Conservation (phyloP, 92 coral and sea anemone species). For the Palythoa heliodiscus region DNA sequence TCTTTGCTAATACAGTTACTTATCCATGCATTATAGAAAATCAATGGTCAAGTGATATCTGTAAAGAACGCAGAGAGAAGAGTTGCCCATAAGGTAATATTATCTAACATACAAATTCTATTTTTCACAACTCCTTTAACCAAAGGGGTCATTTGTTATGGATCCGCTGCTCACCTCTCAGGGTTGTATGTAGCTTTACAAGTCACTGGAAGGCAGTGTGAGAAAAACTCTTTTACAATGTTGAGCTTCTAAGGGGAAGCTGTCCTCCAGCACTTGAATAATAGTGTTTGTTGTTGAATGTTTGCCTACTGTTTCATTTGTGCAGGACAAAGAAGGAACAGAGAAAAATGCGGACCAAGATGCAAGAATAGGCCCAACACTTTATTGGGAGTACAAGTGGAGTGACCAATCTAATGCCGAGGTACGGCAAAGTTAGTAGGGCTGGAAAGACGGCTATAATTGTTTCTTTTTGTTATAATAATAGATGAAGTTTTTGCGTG, state of each 20-base stretch:
- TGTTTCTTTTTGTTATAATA: too few relatives aligned
- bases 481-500: too few relatives aligned
- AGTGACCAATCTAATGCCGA: conserved; percentile 64
- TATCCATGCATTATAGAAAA: conserved; percentile 54
- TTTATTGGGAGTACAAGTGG: conserved; percentile 99
- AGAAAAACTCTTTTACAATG: too few relatives aligned
- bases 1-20: background rate
- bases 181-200: too few relatives aligned
- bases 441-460: too few relatives aligned
- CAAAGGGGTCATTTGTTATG: too few relatives aligned
- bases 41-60: conserved; percentile 76
- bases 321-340: conserved; percentile 10
- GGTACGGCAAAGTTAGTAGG: conserved; percentile 45
- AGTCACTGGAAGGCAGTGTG: too few relatives aligned
- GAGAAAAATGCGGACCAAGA: conserved; percentile 27
- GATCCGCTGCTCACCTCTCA: too few relatives aligned
- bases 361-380: conserved; percentile 65
- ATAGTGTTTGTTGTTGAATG: background rate
- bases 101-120: background rate
- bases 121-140: too few relatives aligned
- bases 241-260: too few relatives aligned
- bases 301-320: background rate
- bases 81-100: conserved; percentile 8
- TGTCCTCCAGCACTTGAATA: too few relatives aligned
- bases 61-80: conserved; percentile 92